Evolutionary conservation across 2,888 invertebrate genomes (phyloP), one percentile per base, ranked within the genome.

Genomic region (Shargacucullia verbasci): DNA sequence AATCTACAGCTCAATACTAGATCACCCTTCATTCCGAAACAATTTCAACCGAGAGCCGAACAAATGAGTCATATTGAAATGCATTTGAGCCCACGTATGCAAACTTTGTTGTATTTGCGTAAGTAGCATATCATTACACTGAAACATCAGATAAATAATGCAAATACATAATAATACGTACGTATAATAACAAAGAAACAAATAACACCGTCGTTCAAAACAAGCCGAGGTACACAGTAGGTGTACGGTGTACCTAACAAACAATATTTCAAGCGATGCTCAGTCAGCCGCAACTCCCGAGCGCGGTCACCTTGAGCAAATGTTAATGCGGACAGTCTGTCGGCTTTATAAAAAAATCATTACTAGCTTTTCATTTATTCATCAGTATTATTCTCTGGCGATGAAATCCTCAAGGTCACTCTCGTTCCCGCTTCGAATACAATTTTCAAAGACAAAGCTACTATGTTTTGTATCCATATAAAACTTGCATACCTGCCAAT

Each of bases 291-390:
- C 88, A 83, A 91, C 92, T 83, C 80, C 81, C 80, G 84, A 83
- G 84, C 85, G 82, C 89, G 90, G 91, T 93, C 92, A 92, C 93
- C 93, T 93, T 93, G 92, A 87, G 85, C 87, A 86, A 90, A 93
- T 92, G 91, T 88, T 91, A 92, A 90, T 89, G 88, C 89, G 84
- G 86, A 89, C 89, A 89, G 83, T 84, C 83, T 78, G 85, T 83
- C 85, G 81, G 81, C 78, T 77, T 82, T 78, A 83, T 82, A 85
- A 85, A 87, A 85, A 88, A 83, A 88, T 82, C 81, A 85, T 83
- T 84, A 83, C 82, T 73, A 84, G 77, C 80, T 84, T 86, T 86
- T 83, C 81, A 85, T 83, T 84, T 84, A 86, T 85, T 83, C 80
- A 78, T 82, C 76, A 78, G 77, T 70, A 81, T 74, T 71, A 78